These are phyloP conservation scores for Aphelinus certus DNA, from an alignment of 1,140 invertebrate species.

Conservation along the genomic window DNA sequence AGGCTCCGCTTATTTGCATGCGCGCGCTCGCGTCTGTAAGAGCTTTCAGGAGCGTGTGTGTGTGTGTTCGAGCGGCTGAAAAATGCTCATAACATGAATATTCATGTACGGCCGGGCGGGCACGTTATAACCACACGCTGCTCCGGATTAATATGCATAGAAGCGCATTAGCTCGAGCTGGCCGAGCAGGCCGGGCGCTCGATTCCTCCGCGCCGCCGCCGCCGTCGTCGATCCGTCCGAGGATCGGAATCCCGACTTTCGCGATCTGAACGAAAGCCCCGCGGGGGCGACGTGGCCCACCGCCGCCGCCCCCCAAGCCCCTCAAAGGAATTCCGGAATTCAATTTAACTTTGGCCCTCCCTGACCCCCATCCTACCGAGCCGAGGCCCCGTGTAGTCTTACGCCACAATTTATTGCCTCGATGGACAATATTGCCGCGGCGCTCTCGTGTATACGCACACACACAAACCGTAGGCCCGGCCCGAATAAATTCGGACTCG, in stretches of 20 bases:
- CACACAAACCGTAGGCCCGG: not conserved
- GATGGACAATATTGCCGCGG: not conserved
- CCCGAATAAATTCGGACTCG: conserved; percentile 10
- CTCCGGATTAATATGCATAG: conserved; percentile 58
- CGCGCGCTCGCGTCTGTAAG: no score
- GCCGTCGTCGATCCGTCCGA: not conserved
- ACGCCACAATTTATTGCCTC: conserved; percentile 15
- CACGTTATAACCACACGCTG: conserved; percentile 19
- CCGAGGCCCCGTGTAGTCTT: not conserved
- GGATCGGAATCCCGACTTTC: conserved; percentile 31
- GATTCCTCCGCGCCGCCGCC: no score
- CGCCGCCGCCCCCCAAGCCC: not conserved
- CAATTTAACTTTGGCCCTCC: conserved; percentile 30
- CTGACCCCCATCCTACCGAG: not conserved
- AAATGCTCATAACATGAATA: conserved; percentile 54
- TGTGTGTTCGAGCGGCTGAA: conserved; percentile 18
- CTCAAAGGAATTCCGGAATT: conserved; percentile 35
- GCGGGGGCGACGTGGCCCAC: not conserved
- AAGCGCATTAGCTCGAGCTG: conserved; percentile 35
- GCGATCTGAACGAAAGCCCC: conserved; percentile 7
- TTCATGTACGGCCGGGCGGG: conserved; percentile 41
- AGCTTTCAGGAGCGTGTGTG: no score
- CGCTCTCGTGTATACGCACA: not conserved
- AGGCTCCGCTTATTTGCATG: no score
- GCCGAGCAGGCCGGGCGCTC: not conserved